These are phyloP conservation scores for Catharus minimus DNA, from an alignment of 2,113 vertebrate species.

Conservation along the genomic window DNA sequence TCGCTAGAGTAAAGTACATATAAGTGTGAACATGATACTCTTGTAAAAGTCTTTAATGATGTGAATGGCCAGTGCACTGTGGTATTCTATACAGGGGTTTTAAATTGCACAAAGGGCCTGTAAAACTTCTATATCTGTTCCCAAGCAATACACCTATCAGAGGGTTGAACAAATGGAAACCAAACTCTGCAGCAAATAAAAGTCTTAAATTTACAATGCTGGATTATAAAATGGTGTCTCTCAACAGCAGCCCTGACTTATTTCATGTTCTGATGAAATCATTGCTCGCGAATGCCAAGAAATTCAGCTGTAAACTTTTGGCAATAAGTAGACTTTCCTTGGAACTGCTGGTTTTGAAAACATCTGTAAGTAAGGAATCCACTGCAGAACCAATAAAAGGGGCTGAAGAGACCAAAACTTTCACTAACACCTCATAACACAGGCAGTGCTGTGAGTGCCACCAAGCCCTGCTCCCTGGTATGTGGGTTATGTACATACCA, in stretches of 20 bases:
- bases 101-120: conserved; percentile 58
- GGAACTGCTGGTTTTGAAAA: conserved; percentile 56
- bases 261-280: conserved; percentile 52
- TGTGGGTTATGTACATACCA: conserved; percentile 36
- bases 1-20: not conserved
- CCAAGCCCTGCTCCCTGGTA: conserved; percentile 32
- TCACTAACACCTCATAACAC: conserved; percentile 63
- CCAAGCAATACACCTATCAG: conserved; percentile 44
- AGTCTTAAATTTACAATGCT: conserved; percentile 41
- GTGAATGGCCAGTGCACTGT: not conserved
- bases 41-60: conserved; percentile 49
- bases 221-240: conserved; percentile 48
- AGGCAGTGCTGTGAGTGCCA: conserved; percentile 33
- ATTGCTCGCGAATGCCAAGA: conserved; percentile 10
- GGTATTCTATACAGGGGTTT: conserved; percentile 41
- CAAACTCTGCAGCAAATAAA: conserved; percentile 55
- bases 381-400: conserved; percentile 57
- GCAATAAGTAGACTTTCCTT: conserved; percentile 52
- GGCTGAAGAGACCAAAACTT: conserved; percentile 57
- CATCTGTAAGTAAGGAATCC: conserved; percentile 64
- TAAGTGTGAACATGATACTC: conserved; percentile 35
- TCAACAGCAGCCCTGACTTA: conserved; percentile 33
- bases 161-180: conserved; percentile 50
- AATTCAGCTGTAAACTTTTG: conserved; percentile 59
- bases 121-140: conserved; percentile 57